Percentiles rank a stretch among this genome's conserved stretches.
Conservation (phyloP, 1,140 invertebrate species). For the Drosophila chauvacae region DNA sequence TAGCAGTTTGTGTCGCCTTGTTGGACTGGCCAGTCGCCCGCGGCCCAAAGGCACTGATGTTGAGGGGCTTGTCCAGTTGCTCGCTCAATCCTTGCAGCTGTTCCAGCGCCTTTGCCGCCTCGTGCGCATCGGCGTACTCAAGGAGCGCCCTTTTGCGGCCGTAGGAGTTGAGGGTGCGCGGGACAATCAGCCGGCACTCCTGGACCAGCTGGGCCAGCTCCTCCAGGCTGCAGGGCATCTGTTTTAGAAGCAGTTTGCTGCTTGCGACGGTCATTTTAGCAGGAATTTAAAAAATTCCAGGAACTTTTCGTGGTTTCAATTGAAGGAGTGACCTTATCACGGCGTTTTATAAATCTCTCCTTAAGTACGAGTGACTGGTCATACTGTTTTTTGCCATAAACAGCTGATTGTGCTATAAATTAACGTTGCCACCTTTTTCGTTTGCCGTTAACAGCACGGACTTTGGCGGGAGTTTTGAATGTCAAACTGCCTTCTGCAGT, state of each 20-base stretch:
- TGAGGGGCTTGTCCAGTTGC: constrained; percentile 61
- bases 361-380: background rate
- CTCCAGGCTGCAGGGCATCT: constrained; percentile 70
- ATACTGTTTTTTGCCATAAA: background rate
- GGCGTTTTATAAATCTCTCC: background rate
- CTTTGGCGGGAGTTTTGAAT: constrained; percentile 26
- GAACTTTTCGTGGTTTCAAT: constrained; percentile 4
- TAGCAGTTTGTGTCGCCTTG: constrained; percentile 51
- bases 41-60: constrained; percentile 52
- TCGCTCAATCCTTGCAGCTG: constrained; percentile 47
- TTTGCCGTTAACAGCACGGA: background rate
- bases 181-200: constrained; percentile 51
- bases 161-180: constrained; percentile 55
- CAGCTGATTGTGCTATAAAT: background rate
- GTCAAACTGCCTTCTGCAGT: background rate
- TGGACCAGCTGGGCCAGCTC: constrained; percentile 61
- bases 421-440: constrained; percentile 6
- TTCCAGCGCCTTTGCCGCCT: constrained; percentile 51
- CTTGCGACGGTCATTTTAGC: constrained; percentile 43
- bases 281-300: background rate
- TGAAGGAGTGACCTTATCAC: background rate
- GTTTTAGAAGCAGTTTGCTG: constrained; percentile 71
- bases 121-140: constrained; percentile 41
- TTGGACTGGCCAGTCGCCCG: constrained; percentile 4
- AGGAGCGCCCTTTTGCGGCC: constrained; percentile 36